Evolutionary conservation across 1,140 invertebrate genomes (phyloP).

Genomic region (Stratiolaelaps scimitus): DNA sequence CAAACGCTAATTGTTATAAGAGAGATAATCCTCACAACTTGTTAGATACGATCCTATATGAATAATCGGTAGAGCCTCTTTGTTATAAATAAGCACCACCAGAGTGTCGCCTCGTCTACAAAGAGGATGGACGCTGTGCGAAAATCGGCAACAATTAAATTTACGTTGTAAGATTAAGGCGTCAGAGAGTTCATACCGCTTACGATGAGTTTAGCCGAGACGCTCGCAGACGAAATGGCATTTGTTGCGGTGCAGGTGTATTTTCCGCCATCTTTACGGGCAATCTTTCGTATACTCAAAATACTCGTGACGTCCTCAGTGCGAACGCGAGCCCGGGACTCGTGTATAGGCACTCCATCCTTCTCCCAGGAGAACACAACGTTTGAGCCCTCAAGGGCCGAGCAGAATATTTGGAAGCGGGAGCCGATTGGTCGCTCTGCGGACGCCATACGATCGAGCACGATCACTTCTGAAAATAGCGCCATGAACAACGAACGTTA

Average conservation of each 20-base stretch:
- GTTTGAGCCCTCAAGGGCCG: background rate
- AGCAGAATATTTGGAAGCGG: conserved; percentile 23
- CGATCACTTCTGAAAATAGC: conserved; percentile 11
- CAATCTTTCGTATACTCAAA: background rate
- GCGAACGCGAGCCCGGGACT: background rate
- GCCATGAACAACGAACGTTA: too few species aligned
- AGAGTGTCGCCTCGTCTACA: too few species aligned
- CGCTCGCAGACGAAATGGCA: background rate
- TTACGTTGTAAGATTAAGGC: too few species aligned
- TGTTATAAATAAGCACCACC: too few species aligned
- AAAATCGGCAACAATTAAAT: too few species aligned
- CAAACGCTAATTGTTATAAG: too few species aligned
- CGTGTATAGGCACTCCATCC: conserved; percentile 7
- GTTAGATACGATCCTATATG: too few species aligned
- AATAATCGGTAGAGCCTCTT: too few species aligned
- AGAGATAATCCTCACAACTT: too few species aligned
- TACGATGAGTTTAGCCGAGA: background rate
- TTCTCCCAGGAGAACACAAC: conserved; percentile 18
- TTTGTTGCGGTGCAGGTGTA: background rate
- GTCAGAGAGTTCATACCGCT: background rate
- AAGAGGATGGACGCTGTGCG: too few species aligned
- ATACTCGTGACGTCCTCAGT: background rate
- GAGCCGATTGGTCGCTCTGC: conserved; percentile 10
- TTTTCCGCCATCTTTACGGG: conserved; percentile 1
- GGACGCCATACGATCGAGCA: conserved; percentile 6